Conservation (phyloP, 1,140 invertebrate species). For the Drosophila funebris region DNA sequence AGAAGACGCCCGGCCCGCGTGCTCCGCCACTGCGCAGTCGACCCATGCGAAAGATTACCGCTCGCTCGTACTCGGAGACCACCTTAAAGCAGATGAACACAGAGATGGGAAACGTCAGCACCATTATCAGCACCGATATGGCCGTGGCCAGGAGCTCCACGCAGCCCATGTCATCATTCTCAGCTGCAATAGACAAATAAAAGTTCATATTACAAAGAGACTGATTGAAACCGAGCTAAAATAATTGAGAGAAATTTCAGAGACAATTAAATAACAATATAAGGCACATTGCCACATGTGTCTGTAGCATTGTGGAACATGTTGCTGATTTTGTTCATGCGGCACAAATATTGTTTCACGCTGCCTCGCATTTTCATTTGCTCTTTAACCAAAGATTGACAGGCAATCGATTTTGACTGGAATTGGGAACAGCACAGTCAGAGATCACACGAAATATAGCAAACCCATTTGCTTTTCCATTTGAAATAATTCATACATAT, state of each 20-base stretch:
- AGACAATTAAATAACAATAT: constrained; percentile 57
- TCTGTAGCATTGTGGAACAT: neutral
- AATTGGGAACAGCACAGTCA: constrained; percentile 3
- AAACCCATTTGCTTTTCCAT: neutral
- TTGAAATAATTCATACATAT: neutral
- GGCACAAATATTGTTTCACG: no score
- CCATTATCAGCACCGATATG: constrained; percentile 90
- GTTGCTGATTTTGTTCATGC: no score
- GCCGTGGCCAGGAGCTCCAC: constrained; percentile 93
- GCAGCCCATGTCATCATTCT: constrained; percentile 86
- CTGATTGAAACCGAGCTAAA: no score
- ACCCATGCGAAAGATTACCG: constrained; percentile 95
- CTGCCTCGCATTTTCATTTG: constrained; percentile 10
- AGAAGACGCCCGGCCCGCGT: constrained; percentile 92
- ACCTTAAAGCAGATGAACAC: constrained; percentile 93
- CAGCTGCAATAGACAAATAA: constrained; percentile 77
- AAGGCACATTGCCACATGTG: constrained; percentile 1
- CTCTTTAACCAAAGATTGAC: constrained; percentile 13
- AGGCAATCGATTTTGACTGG: neutral
- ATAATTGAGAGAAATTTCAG: no score
- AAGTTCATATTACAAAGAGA: neutral
- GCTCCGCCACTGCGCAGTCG: constrained; percentile 86
- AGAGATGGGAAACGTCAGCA: constrained; percentile 93
- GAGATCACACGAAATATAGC: constrained; percentile 1
- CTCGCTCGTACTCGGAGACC: constrained; percentile 92